Conservation (phyloP, 2,888 invertebrate genomes). For the Drosophila fulvimacula region DNA sequence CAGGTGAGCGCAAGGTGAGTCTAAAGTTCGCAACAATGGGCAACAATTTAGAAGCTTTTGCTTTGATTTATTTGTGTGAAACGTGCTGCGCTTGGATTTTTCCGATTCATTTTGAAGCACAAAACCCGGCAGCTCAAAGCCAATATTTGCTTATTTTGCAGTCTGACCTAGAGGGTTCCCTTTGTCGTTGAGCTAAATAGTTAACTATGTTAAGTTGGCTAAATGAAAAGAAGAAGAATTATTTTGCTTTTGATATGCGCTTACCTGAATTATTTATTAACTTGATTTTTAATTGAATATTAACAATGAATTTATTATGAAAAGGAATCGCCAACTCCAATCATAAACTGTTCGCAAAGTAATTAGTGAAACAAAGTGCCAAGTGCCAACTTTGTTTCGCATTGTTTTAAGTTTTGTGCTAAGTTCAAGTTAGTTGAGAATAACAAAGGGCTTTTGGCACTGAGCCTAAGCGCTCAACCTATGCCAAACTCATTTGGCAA, state of each 20-base stretch:
- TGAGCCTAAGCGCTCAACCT: constrained; percentile 25
- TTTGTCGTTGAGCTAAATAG: neutral
- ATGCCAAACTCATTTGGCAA: constrained; percentile 56
- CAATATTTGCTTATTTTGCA: constrained; percentile 17
- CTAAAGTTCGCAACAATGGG: constrained; percentile 56
- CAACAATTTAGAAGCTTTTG: constrained; percentile 71
- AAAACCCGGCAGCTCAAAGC: constrained; percentile 6
- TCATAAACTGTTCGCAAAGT: constrained; percentile 19
- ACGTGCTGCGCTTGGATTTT: constrained; percentile 45
- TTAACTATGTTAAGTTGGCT: neutral
- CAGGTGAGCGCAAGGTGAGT: constrained; percentile 49
- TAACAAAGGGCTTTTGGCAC: constrained; percentile 27
- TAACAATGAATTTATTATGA: neutral
- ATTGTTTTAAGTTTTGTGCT: constrained; percentile 19
- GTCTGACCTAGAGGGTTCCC: neutral
- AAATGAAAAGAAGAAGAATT: neutral
- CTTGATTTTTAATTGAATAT: neutral
- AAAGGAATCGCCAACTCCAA: neutral
- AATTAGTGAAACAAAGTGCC: constrained; percentile 5
- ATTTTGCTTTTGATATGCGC: neutral
- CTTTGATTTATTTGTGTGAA: constrained; percentile 70
- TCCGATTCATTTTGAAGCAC: constrained; percentile 19
- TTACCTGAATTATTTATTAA: neutral
- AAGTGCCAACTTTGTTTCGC: constrained; percentile 16
- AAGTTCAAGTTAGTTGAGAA: constrained; percentile 16